Evolutionary conservation across 2,888 invertebrate genomes (phyloP).

Genomic region (Rhagophthalmus giganteus): DNA sequence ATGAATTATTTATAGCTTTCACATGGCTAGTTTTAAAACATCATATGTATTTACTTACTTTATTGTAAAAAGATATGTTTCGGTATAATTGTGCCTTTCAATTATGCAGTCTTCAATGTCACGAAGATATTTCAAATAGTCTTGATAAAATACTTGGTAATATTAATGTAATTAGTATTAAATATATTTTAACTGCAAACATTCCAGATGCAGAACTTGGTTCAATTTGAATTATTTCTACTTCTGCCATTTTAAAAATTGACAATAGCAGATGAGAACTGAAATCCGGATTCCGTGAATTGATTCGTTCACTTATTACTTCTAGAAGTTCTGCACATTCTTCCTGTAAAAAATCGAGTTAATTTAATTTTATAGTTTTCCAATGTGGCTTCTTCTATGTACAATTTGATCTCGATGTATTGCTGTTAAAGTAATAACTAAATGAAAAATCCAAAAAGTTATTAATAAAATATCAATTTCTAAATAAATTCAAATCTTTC

Average conservation of each 20-base stretch:
- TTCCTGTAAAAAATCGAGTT: conserved; percentile 63
- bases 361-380: too few relatives aligned
- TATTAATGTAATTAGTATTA: conserved; percentile 36
- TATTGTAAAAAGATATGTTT: conserved; percentile 49
- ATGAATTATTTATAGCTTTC: conserved; percentile 15
- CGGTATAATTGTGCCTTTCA: conserved; percentile 43
- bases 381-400: not conserved
- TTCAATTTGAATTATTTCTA: conserved; percentile 81
- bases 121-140: conserved; percentile 40
- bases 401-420: too few relatives aligned
- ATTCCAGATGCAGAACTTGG: conserved; percentile 57
- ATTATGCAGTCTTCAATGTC: conserved; percentile 44
- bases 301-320: conserved; percentile 81
- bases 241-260: conserved; percentile 91
- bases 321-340: conserved; percentile 82
- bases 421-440: not conserved
- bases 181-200: conserved; percentile 24
- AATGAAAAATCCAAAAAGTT: too few relatives aligned
- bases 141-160: conserved; percentile 38
- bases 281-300: conserved; percentile 81
- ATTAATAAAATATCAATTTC: too few relatives aligned
- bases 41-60: conserved; percentile 38
- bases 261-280: conserved; percentile 85
- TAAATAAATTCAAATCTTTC: too few relatives aligned
- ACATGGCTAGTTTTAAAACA: conserved; percentile 21